phyloP scores from a whole-genome alignment of 2,113 vertebrate species.

The Zapornia atra region DNA sequence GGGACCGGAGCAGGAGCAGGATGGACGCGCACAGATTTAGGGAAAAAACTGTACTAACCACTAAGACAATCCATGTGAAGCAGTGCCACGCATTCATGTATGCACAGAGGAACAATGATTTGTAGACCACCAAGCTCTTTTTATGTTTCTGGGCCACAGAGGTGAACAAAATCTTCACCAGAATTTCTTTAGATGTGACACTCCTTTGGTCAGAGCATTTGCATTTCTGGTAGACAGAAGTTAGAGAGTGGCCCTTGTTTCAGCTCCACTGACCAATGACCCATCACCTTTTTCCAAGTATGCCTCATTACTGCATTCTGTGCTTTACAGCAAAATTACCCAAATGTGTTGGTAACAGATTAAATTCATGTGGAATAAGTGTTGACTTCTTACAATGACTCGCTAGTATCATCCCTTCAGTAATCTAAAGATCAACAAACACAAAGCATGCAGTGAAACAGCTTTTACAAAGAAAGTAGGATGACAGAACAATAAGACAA shows the following conservation, averaged over 20 bases:
- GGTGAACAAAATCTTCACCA: background rate
- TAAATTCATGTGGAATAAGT: background rate
- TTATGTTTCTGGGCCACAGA: background rate
- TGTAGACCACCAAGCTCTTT: background rate
- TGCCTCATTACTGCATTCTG: background rate
- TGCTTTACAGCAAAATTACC: background rate
- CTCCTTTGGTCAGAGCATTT: background rate
- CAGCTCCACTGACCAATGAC: background rate
- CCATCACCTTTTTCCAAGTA: background rate
- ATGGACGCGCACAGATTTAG: fast-evolving
- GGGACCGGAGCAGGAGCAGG: background rate
- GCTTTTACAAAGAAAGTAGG: background rate
- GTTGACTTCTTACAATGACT: background rate
- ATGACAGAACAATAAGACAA: background rate
- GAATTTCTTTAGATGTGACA: background rate
- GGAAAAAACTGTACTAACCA: fast-evolving
- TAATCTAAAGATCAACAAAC: background rate
- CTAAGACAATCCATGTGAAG: background rate
- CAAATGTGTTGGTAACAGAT: background rate
- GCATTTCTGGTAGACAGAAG: background rate
- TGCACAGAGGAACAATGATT: background rate
- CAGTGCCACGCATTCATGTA: background rate
- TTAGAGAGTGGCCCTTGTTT: background rate
- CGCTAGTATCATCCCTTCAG: background rate
- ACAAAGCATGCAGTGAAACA: background rate